These are phyloP conservation scores for Tenthredo mesomela DNA, from an alignment of 2,888 invertebrate genomes.

Conservation along the genomic window DNA sequence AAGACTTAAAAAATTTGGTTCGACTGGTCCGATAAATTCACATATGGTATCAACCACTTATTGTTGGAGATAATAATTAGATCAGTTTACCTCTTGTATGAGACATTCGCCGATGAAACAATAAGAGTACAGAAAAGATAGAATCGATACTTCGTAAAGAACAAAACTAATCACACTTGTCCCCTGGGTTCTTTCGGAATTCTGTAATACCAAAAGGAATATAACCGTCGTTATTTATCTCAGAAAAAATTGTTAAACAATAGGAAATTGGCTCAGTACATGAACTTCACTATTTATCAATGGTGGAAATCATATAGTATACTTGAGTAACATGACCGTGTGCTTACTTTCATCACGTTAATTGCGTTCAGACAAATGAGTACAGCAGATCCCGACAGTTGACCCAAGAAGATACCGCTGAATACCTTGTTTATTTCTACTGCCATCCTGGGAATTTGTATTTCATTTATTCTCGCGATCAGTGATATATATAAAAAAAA, in stretches of 20 bases:
- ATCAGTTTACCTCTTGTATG: conserved; percentile 58
- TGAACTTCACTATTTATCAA: neutral
- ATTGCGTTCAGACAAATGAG: conserved; percentile 54
- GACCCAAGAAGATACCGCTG: conserved; percentile 48
- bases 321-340: neutral
- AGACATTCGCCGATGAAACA: conserved; percentile 63
- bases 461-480: neutral
- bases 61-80: no score
- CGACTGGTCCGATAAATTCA: no score
- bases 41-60: no score
- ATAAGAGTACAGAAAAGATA: conserved; percentile 60
- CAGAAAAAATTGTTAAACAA: no score
- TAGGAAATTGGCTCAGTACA: no score
- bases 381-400: conserved; percentile 43
- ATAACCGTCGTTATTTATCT: no score
- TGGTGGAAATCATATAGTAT: neutral
- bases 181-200: neutral
- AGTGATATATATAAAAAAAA: neutral
- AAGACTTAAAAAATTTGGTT: no score
- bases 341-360: conserved; percentile 34
- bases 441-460: conserved; percentile 50
- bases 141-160: conserved; percentile 54
- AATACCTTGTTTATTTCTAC: conserved; percentile 51
- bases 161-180: conserved; percentile 53
- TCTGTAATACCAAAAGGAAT: neutral